Evolutionary conservation across 2,888 invertebrate species (phyloP), one percentile per base, ranked within the genome.

Genomic region (Sesia bembeciformis): DNA sequence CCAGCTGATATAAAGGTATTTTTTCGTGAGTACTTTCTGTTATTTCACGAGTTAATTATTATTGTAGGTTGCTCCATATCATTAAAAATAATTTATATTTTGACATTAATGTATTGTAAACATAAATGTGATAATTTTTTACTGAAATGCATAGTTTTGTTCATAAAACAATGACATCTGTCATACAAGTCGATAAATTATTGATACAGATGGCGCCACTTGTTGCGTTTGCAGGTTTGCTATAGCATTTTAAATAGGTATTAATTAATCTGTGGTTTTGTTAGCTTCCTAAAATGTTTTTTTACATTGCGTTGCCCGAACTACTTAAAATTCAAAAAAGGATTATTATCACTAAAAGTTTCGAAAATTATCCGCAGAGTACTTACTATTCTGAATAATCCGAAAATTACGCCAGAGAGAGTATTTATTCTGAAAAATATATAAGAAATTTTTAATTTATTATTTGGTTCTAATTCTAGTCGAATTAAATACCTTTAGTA

Each of bases 1-100:
- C 78, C 87, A 87, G 78, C 78, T 82, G 80, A 74, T 79, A 57
- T 61, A 64, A 38, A 38, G 66, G 70, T 70, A 67, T 63, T 60
- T 62, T 68, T 67, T 60, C 57, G 74, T 78, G 64, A 76, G 76
- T 80, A 79, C 69, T 23, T 7, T 46, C 3, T 23, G 1, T 3
- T 8, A 46, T 7, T 46, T 46, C 46, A 8, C 46, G 23, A 23
- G 23, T 23, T 23, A 1, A 23, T 23, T 23, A 23, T 23, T 23
- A 23, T 23, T 23, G 23, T 23, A 23, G 23, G 23, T 23, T 23
- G 23, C 23, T 23, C 23, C 23, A 23, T 23, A 23, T 23, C 23
- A 23, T 23, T 23, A 23, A 23, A 23, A 1, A 23, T 23, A 23
- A 23, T 23, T 23, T 23, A 23, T 23, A 23, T 23, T n/a, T 8